These are phyloP conservation scores for Nothoprocta pentlandii DNA, from an alignment of 2,113 vertebrate species.

Conservation along the genomic window DNA sequence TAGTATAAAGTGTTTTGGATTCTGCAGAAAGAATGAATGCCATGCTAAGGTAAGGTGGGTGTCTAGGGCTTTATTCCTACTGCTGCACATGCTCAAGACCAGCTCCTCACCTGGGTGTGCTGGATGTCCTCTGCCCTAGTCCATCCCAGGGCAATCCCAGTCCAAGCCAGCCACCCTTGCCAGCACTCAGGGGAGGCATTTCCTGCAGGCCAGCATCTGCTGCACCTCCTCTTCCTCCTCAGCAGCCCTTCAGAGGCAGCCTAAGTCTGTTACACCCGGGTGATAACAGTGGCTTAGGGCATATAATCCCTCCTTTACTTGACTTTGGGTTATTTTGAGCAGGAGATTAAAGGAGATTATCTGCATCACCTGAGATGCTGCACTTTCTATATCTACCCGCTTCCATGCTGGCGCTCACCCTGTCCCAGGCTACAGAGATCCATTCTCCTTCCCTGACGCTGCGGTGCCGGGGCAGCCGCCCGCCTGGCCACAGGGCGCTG, in stretches of 20 bases:
- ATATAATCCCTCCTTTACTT: constrained; percentile 80
- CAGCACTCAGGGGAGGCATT: not conserved
- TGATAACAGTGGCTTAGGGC: constrained; percentile 54
- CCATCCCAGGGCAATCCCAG: not conserved
- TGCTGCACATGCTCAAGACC: not conserved
- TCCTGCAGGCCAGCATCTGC: not conserved
- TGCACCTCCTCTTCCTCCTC: constrained; percentile 2
- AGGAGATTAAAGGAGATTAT: constrained; percentile 82
- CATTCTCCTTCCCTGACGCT: not conserved
- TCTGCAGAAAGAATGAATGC: constrained; percentile 37
- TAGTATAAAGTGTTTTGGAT: constrained; percentile 22
- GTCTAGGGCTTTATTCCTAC: not conserved
- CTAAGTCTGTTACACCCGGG: constrained; percentile 50
- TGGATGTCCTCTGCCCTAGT: not conserved
- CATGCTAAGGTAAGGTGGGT: not conserved
- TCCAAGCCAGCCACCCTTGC: not conserved
- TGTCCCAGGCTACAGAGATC: not conserved
- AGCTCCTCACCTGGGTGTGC: not conserved
- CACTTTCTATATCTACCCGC: constrained; percentile 19
- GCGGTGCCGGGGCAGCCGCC: not conserved
- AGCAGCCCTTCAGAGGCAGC: not conserved
- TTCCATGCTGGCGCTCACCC: not conserved
- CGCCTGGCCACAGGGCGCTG: not conserved
- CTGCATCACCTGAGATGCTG: constrained; percentile 51
- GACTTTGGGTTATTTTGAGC: constrained; percentile 83